Evolutionary conservation across 2,797 vertebrate species (phyloP), one percentile per base, ranked within the genome.

Genomic region (Coccyzus lansbergi): DNA sequence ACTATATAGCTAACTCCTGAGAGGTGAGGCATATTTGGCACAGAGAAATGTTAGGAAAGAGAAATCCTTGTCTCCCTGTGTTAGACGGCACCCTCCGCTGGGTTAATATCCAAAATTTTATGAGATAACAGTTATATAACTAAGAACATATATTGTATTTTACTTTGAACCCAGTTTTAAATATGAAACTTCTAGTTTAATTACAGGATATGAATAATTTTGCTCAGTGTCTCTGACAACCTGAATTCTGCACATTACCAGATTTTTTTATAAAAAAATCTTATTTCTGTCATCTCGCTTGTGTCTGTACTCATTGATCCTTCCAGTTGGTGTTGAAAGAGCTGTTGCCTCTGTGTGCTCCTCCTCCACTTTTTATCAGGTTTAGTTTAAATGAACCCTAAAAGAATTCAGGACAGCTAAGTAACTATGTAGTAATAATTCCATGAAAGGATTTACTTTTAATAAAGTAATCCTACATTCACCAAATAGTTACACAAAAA

Each of bases 101-200:
- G 5, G 10, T 46, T 70, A 63, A 26, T 52, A 64, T 26, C n/a
- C 29, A 70, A 15, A 2, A 5, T 56, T 83, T 85, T 80, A 63
- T 9, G 15, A 31, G 7, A 46, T 34, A 80, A 36, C 7, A 13
- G 5, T 72, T 52, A 24, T 2, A 10, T 28, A 46, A 3, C 7
- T 38, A 49, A 53, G 17, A 52, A 49, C 10, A 83, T 24, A 24
- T 26, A 64, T 1, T 0, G 0, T n/a, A 24, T 9, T 55, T 42
- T 51, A 62, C 11, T 51, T 65, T 63, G n/a, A 59, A 15, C 15
- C 20, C 7, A 36, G 29, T 74, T 67, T 84, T 42, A 13, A 51
- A 13, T 33, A 28, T 10, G 67, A 11, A 40, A 29, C 2, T 10
- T 24, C 29, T 52, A 8, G 4, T 69, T 93, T 85, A 44, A 17